phyloP scores from a whole-genome alignment of 2,113 vertebrate genomes.

The Fregetta grallaria region DNA sequence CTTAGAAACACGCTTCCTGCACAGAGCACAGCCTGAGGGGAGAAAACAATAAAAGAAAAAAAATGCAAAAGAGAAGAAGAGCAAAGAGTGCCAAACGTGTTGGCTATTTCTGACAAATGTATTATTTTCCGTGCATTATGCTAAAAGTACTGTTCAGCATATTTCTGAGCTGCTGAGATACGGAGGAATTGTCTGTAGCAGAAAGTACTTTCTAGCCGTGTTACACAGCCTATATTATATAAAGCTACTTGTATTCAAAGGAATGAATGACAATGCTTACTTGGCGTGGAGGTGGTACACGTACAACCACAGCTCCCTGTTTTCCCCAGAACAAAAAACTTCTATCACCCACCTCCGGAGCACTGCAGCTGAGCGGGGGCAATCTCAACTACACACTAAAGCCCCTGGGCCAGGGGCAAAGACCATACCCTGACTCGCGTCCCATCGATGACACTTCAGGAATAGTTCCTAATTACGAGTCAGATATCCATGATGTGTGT shows the following conservation, averaged over 20 bases:
- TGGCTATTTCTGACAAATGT: neutral
- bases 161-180: neutral
- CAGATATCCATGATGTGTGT: accelerated
- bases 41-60: neutral
- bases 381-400: neutral
- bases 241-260: neutral
- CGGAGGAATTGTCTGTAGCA: neutral
- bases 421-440: accelerated
- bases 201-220: neutral
- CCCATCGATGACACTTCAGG: neutral
- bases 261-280: neutral
- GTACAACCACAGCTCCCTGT: neutral
- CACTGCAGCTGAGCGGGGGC: accelerated
- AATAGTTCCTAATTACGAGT: neutral
- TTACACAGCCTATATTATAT: neutral
- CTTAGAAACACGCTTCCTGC: neutral
- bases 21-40: neutral
- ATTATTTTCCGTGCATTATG: neutral
- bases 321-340: neutral
- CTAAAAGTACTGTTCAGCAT: neutral
- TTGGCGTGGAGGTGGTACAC: neutral
- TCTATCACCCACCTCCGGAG: neutral
- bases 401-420: neutral
- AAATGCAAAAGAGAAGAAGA: neutral
- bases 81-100: neutral